Percentiles rank a stretch among this genome's conserved stretches.
Evolutionary conservation across 2,888 invertebrate species (phyloP).

Genomic region (Drosophila anceps): DNA sequence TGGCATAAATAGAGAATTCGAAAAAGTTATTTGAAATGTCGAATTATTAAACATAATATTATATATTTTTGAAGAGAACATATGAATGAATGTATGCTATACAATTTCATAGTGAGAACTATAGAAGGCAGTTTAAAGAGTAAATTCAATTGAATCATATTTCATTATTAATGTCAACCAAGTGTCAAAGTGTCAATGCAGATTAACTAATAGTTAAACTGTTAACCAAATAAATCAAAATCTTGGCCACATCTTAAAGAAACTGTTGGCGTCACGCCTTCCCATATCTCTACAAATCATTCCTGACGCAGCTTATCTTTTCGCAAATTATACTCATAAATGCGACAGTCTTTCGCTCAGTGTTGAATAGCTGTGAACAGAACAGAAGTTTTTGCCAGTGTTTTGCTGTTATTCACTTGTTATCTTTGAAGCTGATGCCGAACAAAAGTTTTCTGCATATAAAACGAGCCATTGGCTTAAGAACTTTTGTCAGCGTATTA

Average conservation of each 20-base stretch:
- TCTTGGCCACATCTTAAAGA: not conserved
- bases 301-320: not conserved
- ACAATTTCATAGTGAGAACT: not conserved
- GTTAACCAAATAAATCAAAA: not conserved
- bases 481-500: slow-evolving; percentile 70
- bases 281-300: not conserved
- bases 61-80: too few relatives aligned
- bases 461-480: slow-evolving; percentile 71
- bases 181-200: not conserved
- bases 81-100: too few relatives aligned
- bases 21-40: slow-evolving; percentile 6
- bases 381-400: slow-evolving; percentile 35
- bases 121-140: not conserved
- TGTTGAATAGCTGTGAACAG: slow-evolving; percentile 18
- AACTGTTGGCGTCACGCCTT: not conserved
- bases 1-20: slow-evolving; percentile 22
- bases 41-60: not conserved
- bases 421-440: slow-evolving; percentile 60
- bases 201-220: not conserved
- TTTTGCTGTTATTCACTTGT: slow-evolving; percentile 53
- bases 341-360: slow-evolving; percentile 8
- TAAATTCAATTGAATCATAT: not conserved
- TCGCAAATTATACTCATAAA: not conserved
- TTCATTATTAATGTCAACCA: not conserved
- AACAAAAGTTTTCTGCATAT: slow-evolving; percentile 71